These are phyloP conservation scores for Pelecanus crispus DNA, from an alignment of 2,113 vertebrate species.

Conservation along the genomic window DNA sequence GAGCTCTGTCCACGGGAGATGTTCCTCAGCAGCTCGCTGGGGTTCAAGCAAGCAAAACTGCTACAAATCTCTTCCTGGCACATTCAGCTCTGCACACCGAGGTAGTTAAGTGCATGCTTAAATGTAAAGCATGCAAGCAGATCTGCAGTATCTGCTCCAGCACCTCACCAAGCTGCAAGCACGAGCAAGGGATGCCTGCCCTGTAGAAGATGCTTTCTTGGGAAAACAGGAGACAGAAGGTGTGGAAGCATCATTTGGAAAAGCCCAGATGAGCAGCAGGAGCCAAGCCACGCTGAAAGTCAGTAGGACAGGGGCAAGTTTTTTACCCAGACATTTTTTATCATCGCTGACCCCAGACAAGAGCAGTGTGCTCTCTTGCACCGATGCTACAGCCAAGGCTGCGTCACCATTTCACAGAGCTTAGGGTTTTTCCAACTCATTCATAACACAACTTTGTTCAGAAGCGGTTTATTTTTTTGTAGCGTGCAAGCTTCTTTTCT, in stretches of 20 bases:
- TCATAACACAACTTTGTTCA: not conserved
- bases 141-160: not conserved
- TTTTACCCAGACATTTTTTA: not conserved
- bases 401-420: fast-evolving
- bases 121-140: fast-evolving
- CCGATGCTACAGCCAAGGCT: not conserved
- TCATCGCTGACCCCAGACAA: fast-evolving
- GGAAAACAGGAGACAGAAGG: not conserved
- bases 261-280: not conserved
- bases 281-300: not conserved
- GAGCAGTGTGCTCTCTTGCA: fast-evolving
- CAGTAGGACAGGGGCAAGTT: not conserved
- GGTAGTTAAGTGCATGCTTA: not conserved
- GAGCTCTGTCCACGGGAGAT: not conserved
- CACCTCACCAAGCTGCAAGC: not conserved
- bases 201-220: not conserved
- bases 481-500: not conserved
- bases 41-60: fast-evolving
- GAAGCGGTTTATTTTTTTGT: not conserved
- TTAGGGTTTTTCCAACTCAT: not conserved
- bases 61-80: not conserved
- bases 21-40: not conserved
- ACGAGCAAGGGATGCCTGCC: fast-evolving
- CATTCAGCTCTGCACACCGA: not conserved
- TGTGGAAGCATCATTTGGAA: not conserved